Evolutionary conservation across 2,113 vertebrate genomes (phyloP).

Genomic region (Limanda limanda): DNA sequence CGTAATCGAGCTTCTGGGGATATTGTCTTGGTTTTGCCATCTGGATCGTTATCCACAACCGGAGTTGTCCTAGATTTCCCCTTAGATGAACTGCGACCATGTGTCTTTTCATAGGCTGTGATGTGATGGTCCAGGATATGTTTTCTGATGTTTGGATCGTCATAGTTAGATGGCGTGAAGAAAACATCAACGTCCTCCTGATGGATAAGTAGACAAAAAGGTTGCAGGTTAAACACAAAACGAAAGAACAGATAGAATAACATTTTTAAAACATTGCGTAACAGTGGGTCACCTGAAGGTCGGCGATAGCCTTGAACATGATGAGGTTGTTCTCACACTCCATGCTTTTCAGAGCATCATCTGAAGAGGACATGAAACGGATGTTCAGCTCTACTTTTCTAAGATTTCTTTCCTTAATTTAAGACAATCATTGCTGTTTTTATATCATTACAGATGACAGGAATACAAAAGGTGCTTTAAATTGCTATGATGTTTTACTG

Average conservation of each 20-base stretch:
- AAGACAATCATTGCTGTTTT: too few relatives aligned
- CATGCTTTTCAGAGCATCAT: constrained; percentile 85
- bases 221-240: neutral
- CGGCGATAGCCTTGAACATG: constrained; percentile 86
- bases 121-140: constrained; percentile 87
- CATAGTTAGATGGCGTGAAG: constrained; percentile 87
- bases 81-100: constrained; percentile 48
- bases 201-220: constrained; percentile 54
- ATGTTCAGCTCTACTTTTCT: neutral
- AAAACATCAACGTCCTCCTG: constrained; percentile 93
- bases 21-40: constrained; percentile 66
- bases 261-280: neutral
- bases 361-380: constrained; percentile 71
- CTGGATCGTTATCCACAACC: constrained; percentile 62
- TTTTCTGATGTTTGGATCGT: constrained; percentile 79
- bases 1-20: constrained; percentile 81
- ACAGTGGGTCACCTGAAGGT: constrained; percentile 85
- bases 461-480: neutral
- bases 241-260: neutral
- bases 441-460: too few relatives aligned
- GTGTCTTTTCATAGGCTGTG: constrained; percentile 81
- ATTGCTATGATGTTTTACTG: neutral
- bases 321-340: constrained; percentile 85
- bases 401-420: neutral
- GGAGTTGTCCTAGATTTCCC: constrained; percentile 35